phyloP scores from a whole-genome alignment of 2,888 invertebrate species.

The Ypsolopha sequella region DNA sequence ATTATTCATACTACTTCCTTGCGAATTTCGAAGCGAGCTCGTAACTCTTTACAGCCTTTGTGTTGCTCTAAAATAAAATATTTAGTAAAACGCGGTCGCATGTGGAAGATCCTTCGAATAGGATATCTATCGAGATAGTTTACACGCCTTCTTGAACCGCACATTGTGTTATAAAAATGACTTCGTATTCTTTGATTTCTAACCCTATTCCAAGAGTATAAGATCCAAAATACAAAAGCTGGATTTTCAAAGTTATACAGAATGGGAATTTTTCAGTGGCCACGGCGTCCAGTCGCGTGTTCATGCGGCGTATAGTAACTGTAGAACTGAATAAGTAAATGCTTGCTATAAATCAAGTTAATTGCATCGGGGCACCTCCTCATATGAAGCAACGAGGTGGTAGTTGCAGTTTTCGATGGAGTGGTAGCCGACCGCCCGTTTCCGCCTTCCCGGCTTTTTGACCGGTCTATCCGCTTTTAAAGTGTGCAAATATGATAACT shows the following conservation, averaged over 20 bases:
- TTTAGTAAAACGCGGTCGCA: slow-evolving; percentile 39
- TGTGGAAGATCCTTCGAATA: slow-evolving; percentile 37
- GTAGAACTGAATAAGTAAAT: slow-evolving; percentile 68
- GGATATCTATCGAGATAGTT: slow-evolving; percentile 36
- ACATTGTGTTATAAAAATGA: slow-evolving; percentile 14
- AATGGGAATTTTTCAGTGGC: slow-evolving; percentile 23
- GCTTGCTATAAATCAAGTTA: slow-evolving; percentile 68
- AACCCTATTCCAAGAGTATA: slow-evolving; percentile 4
- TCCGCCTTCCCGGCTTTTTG: slow-evolving; percentile 4
- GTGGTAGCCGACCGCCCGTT: slow-evolving; percentile 3
- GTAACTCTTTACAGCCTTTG: slow-evolving; percentile 28
- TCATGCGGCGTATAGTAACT: slow-evolving; percentile 42
- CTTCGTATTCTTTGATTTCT: slow-evolving; percentile 7
- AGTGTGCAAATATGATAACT: not conserved
- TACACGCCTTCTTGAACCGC: slow-evolving; percentile 18
- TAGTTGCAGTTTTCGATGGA: slow-evolving; percentile 6
- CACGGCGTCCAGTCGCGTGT: slow-evolving; percentile 37
- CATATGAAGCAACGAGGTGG: slow-evolving; percentile 32
- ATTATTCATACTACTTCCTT: slow-evolving; percentile 31
- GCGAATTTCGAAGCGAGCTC: slow-evolving; percentile 31
- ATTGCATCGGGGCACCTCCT: slow-evolving; percentile 64
- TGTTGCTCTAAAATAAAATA: slow-evolving; percentile 29
- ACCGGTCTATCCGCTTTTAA: slow-evolving; percentile 1
- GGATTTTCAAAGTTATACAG: slow-evolving; percentile 22
- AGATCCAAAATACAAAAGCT: not conserved